Conservation (phyloP, 2,888 invertebrate species). For the Cryptus armator region DNA sequence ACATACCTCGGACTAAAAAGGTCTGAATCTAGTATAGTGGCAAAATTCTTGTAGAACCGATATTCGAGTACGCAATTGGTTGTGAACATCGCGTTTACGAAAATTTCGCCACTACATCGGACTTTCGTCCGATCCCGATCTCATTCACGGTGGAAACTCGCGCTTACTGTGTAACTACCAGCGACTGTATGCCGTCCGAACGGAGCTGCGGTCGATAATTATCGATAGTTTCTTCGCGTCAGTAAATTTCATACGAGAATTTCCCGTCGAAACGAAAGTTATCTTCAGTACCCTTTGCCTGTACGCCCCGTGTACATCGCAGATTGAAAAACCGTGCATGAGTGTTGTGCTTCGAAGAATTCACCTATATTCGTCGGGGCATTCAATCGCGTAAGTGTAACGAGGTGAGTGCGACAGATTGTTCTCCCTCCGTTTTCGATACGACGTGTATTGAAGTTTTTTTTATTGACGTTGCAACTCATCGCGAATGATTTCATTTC, state of each 20-base stretch:
- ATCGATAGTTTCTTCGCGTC: not conserved
- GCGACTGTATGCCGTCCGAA: slow-evolving; percentile 19
- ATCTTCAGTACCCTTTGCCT: not conserved
- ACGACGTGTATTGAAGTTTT: slow-evolving; percentile 26
- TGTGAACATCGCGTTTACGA: too few relatives aligned
- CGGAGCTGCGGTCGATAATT: slow-evolving; percentile 6
- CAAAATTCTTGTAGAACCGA: too few relatives aligned
- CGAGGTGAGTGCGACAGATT: slow-evolving; percentile 62
- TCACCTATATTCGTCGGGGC: not conserved
- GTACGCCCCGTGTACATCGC: not conserved
- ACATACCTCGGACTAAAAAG: too few relatives aligned
- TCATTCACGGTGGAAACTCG: too few relatives aligned
- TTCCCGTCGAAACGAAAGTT: slow-evolving; percentile 12
- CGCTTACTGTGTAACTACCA: not conserved
- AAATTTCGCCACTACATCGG: too few relatives aligned
- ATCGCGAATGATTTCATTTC: slow-evolving; percentile 1
- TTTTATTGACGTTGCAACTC: slow-evolving; percentile 17
- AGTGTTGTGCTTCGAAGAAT: not conserved
- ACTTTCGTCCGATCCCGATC: too few relatives aligned
- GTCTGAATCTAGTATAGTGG: too few relatives aligned
- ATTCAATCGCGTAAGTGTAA: not conserved
- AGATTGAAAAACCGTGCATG: not conserved
- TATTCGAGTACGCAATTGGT: too few relatives aligned
- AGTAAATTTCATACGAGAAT: slow-evolving; percentile 21
- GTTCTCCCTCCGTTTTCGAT: not conserved